These are phyloP conservation scores for Napeogenes sylphis DNA, from an alignment of 2,888 invertebrate genomes.

Conservation along the genomic window DNA sequence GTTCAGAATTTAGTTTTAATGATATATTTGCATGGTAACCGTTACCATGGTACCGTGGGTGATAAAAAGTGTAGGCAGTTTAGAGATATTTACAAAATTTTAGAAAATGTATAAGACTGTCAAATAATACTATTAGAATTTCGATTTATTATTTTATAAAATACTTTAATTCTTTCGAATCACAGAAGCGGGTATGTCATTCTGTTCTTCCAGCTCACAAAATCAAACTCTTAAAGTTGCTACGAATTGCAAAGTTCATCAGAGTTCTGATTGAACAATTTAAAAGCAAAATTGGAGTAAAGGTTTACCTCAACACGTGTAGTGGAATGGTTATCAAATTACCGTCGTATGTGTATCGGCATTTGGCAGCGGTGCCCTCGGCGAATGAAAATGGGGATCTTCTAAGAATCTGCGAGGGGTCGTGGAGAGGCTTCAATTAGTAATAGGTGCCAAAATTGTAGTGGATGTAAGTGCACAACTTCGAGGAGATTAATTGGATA, in stretches of 20 bases:
- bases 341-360: not conserved
- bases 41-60: not conserved
- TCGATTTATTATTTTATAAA: too few relatives aligned
- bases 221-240: too few relatives aligned
- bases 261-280: too few relatives aligned
- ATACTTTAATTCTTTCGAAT: too few relatives aligned
- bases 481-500: conserved; percentile 22
- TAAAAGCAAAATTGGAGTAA: too few relatives aligned
- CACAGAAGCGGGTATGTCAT: too few relatives aligned
- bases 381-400: conserved; percentile 1
- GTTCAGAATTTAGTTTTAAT: conserved; percentile 41
- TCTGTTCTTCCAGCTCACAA: too few relatives aligned
- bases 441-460: conserved; percentile 27
- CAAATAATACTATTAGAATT: too few relatives aligned
- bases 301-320: too few relatives aligned
- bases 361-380: not conserved
- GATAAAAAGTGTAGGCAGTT: not conserved
- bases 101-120: too few relatives aligned
- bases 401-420: conserved; percentile 10
- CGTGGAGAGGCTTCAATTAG: conserved; percentile 28
- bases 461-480: conserved; percentile 21
- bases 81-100: not conserved
- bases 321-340: too few relatives aligned
- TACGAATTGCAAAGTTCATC: too few relatives aligned
- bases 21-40: conserved; percentile 22